phyloP scores from a whole-genome alignment of 2,113 vertebrate species.

The Ciconia boyciana region DNA sequence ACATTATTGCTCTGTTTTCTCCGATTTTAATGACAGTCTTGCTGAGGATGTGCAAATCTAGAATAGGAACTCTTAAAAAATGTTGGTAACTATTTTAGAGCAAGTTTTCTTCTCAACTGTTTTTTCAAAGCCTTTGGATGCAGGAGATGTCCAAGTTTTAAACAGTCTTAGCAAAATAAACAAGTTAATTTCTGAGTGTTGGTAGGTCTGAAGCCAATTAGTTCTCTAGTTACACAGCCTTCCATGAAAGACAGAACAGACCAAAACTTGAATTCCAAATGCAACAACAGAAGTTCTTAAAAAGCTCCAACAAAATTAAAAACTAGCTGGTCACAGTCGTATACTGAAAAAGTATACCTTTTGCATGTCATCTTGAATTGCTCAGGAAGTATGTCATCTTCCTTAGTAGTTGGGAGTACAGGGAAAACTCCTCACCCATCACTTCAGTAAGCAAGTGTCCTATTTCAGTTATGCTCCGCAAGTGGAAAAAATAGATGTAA shows the following conservation, averaged over 20 bases:
- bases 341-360: background rate
- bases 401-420: background rate
- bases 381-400: background rate
- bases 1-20: background rate
- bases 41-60: background rate
- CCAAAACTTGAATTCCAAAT: background rate
- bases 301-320: background rate
- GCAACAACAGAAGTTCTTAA: background rate
- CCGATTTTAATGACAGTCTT: background rate
- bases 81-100: background rate
- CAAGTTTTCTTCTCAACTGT: background rate
- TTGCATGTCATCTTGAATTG: background rate
- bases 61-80: background rate
- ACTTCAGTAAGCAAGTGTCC: background rate
- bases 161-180: background rate
- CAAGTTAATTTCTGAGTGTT: background rate
- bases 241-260: background rate
- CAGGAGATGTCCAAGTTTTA: background rate
- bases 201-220: background rate
- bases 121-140: background rate
- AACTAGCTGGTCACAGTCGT: background rate
- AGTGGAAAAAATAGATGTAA: background rate
- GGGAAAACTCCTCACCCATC: background rate
- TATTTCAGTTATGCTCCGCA: conserved; percentile 8
- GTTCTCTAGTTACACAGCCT: background rate